A percentile compares a stretch with the other conserved stretches of the same genome.
phyloP scores from a whole-genome alignment of 2,888 invertebrate species.

The Heteromurus nitidus region DNA sequence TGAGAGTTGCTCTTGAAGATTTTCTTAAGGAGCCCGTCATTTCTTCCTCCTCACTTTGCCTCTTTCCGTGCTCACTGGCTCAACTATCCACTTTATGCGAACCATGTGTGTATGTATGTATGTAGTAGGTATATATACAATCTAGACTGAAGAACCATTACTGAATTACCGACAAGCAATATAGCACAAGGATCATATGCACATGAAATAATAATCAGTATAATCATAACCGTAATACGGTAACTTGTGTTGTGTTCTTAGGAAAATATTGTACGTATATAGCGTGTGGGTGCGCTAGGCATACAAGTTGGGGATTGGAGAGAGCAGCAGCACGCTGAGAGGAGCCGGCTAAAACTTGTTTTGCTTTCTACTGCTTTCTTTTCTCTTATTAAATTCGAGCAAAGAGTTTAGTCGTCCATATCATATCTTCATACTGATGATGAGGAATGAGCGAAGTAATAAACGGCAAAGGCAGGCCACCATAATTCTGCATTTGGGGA shows the following conservation, averaged over 20 bases:
- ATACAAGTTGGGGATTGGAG: too few species aligned
- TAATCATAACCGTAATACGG: conserved; percentile 46
- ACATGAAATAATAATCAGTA: conserved; percentile 54
- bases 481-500: conserved; percentile 21
- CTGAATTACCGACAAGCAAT: background rate
- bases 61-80: conserved; percentile 6
- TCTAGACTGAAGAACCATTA: too few species aligned
- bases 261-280: conserved; percentile 31
- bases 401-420: background rate
- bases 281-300: background rate
- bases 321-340: too few species aligned
- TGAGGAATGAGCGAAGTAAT: conserved; percentile 52
- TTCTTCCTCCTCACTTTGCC: background rate
- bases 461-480: conserved; percentile 45
- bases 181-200: background rate
- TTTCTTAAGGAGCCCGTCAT: conserved; percentile 29
- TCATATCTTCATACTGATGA: conserved; percentile 33
- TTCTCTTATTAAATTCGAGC: too few species aligned
- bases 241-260: conserved; percentile 38
- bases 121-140: too few species aligned
- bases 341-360: conserved; percentile 17
- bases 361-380: conserved; percentile 17
- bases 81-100: conserved; percentile 11
- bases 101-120: background rate
- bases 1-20: conserved; percentile 47